These are phyloP conservation scores for Coleophora flavipennella DNA, from an alignment of 2,888 invertebrate species.

Conservation along the genomic window DNA sequence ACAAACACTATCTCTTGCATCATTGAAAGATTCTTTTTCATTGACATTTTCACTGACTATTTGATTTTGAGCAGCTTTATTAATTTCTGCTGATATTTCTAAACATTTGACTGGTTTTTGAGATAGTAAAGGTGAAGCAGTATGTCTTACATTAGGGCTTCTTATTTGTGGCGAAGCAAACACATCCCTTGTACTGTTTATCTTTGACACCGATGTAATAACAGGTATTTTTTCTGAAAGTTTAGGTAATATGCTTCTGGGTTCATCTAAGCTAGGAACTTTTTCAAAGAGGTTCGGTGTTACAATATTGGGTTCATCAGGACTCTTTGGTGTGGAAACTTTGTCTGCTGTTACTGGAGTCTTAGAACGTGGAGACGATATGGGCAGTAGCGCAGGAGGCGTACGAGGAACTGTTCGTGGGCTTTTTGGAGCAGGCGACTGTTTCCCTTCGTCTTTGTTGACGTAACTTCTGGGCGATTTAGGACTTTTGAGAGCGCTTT, in stretches of 20 bases:
- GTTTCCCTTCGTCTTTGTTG: conserved; percentile 19
- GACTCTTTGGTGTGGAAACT: neutral
- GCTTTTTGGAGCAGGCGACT: conserved; percentile 7
- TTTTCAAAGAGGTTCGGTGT: conserved; percentile 19
- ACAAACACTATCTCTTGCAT: conserved; percentile 19
- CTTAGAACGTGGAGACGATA: neutral
- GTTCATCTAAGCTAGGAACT: too few relatives aligned
- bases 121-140: conserved; percentile 24
- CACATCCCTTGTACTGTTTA: conserved; percentile 15
- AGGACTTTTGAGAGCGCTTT: conserved; percentile 31
- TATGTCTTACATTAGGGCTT: conserved; percentile 24
- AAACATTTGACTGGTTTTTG: conserved; percentile 23
- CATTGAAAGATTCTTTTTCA: conserved; percentile 5
- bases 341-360: neutral
- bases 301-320: conserved; percentile 9
- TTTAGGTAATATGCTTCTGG: conserved; percentile 14
- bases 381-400: conserved; percentile 5
- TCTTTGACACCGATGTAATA: conserved; percentile 23
- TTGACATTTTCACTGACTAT: neutral
- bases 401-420: conserved; percentile 4
- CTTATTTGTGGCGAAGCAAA: conserved; percentile 37
- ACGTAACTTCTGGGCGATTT: conserved; percentile 18
- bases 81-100: conserved; percentile 21
- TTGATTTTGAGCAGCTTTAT: conserved; percentile 13
- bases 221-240: conserved; percentile 26